These are phyloP conservation scores for Neoitamus cyanurus DNA, from an alignment of 2,888 invertebrate genomes.

Conservation along the genomic window DNA sequence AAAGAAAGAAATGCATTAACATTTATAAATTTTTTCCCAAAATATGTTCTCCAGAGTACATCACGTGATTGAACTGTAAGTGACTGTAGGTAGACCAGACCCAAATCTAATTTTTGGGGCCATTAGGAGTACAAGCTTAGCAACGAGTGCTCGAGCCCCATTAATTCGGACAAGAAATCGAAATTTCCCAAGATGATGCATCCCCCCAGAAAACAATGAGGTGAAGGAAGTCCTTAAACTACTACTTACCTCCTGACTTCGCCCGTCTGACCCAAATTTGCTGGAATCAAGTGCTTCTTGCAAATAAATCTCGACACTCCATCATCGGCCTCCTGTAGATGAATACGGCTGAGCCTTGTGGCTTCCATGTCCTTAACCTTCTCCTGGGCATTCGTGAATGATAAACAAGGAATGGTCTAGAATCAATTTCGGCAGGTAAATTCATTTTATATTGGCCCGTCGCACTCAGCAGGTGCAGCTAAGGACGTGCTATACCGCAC, in stretches of 20 bases:
- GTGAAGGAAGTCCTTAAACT: background rate
- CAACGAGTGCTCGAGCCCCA: background rate
- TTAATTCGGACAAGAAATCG: background rate
- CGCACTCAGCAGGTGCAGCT: background rate
- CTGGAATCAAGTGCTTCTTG: conserved; percentile 50
- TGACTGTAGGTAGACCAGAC: background rate
- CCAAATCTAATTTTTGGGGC: background rate
- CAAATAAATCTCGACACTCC: conserved; percentile 46
- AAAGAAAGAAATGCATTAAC: too few relatives aligned
- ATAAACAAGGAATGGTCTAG: conserved; percentile 63
- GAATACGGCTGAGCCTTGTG: conserved; percentile 49
- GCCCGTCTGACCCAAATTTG: conserved; percentile 26
- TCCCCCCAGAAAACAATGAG: background rate
- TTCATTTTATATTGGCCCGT: conserved; percentile 34
- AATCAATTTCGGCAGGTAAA: conserved; percentile 36
- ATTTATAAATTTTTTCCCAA: too few relatives aligned
- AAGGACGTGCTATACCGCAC: background rate
- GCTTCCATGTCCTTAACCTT: conserved; percentile 60
- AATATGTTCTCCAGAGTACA: too few relatives aligned
- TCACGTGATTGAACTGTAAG: background rate
- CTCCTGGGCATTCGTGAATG: conserved; percentile 59
- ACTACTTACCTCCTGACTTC: conserved; percentile 42
- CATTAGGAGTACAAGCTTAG: background rate
- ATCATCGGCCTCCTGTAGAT: conserved; percentile 19
- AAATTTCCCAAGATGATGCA: background rate